phyloP scores from a whole-genome alignment of 2,797 vertebrate species.

The Lerista edwardsae region DNA sequence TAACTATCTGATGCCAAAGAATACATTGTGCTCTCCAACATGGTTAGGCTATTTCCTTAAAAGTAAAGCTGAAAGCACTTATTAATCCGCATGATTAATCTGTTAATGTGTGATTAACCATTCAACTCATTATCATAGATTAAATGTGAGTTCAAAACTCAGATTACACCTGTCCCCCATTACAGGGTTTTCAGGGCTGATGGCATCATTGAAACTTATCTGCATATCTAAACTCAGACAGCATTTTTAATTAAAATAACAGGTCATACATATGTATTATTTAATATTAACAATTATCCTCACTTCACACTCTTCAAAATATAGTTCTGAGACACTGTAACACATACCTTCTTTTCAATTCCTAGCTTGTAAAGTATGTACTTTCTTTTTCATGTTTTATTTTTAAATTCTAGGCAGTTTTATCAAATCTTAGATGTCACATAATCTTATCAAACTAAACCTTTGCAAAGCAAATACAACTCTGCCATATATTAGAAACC shows the following conservation, averaged over 20 bases:
- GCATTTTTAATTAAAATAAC: neutral
- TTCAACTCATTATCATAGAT: constrained; percentile 4
- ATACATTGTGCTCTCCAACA: neutral
- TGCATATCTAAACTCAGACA: neutral
- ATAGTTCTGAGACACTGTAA: neutral
- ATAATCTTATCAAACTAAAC: neutral
- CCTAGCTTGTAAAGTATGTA: neutral
- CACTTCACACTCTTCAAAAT: neutral
- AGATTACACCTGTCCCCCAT: neutral
- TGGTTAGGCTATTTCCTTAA: neutral
- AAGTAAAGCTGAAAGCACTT: neutral
- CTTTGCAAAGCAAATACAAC: neutral
- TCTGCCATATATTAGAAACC: neutral
- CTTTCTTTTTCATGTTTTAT: neutral
- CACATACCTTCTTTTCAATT: neutral
- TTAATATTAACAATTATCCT: neutral
- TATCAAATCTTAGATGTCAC: neutral
- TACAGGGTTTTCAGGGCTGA: neutral
- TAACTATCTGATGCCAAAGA: neutral
- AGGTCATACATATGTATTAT: neutral
- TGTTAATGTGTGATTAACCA: constrained; percentile 4
- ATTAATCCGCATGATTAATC: neutral
- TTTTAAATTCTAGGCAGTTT: neutral
- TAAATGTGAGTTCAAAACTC: neutral
- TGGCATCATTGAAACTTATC: neutral